Percentiles rank a stretch among this genome's conserved stretches.
phyloP scores from a whole-genome alignment of 2,888 invertebrate genomes.

The Polylopha cassiicola region DNA sequence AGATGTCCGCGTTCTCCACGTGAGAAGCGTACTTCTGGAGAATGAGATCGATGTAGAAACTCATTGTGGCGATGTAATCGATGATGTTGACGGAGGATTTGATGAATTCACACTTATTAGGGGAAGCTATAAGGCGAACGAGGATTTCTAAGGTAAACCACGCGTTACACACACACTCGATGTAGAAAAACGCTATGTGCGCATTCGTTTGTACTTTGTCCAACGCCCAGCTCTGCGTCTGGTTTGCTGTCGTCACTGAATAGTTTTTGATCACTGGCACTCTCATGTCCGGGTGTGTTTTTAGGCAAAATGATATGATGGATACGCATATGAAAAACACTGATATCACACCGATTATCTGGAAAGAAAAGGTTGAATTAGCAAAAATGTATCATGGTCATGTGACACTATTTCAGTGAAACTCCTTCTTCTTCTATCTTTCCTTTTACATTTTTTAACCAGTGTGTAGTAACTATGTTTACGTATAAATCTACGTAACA shows the following conservation, averaged over 20 bases:
- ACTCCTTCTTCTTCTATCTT: too few relatives aligned
- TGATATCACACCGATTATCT: constrained; percentile 98
- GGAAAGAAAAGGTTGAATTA: constrained; percentile 55
- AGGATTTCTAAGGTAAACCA: constrained; percentile 99
- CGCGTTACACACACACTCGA: constrained; percentile 98
- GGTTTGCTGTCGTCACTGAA: constrained; percentile 85
- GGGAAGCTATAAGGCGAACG: constrained; percentile 93
- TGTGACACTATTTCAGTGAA: too few relatives aligned
- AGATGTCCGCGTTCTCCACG: constrained; percentile 94
- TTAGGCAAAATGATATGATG: constrained; percentile 99
- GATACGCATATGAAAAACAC: constrained; percentile 99
- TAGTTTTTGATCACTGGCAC: constrained; percentile 91
- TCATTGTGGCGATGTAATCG: constrained; percentile 98
- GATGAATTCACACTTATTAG: constrained; percentile 95
- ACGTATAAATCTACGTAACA: too few relatives aligned
- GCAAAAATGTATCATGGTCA: too few relatives aligned
- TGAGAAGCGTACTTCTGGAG: constrained; percentile 93
- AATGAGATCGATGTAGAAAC: constrained; percentile 97
- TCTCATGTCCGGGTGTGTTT: constrained; percentile 99
- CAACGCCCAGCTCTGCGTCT: constrained; percentile 87
- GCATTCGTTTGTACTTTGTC: constrained; percentile 96
- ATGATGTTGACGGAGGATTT: constrained; percentile 98
- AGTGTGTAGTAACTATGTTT: too few relatives aligned
- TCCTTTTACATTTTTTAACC: too few relatives aligned
- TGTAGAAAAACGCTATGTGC: constrained; percentile 98